Evolutionary conservation across 2,888 invertebrate genomes (phyloP).

Genomic region (Temnothorax rugatulus): DNA sequence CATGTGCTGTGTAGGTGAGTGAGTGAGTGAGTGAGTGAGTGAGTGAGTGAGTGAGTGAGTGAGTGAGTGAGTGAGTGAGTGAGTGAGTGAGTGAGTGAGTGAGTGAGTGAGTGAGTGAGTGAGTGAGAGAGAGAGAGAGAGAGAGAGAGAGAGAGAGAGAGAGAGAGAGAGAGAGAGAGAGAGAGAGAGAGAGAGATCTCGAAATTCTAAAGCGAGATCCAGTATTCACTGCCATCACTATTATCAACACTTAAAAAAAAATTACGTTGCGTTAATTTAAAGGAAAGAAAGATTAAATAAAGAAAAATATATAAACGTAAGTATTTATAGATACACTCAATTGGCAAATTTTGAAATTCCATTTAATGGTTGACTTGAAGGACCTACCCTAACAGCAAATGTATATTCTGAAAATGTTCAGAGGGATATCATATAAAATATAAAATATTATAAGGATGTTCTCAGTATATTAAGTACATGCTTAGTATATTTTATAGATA

Average conservation of each 20-base stretch:
- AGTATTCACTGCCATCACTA: slow-evolving; percentile 74
- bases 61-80: not conserved
- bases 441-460: too few relatives aligned
- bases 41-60: too few relatives aligned
- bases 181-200: slow-evolving; percentile 34
- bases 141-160: slow-evolving; percentile 29
- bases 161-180: slow-evolving; percentile 22
- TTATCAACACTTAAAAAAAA: slow-evolving; percentile 46
- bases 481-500: not conserved
- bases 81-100: not conserved
- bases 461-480: not conserved
- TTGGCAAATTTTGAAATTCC: slow-evolving; percentile 67
- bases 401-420: too few relatives aligned
- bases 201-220: slow-evolving; percentile 59
- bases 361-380: slow-evolving; percentile 54
- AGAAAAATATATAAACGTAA: not conserved
- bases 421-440: too few relatives aligned
- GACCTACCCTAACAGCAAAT: not conserved
- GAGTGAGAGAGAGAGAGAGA: not conserved
- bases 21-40: too few relatives aligned
- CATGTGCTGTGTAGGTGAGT: too few relatives aligned
- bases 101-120: not conserved
- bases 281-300: not conserved
- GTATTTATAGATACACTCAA: slow-evolving; percentile 1
- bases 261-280: not conserved